Evolutionary conservation across 1,140 invertebrate species (phyloP), one percentile per base, ranked within the genome.

Genomic region (Drosophila aff.): DNA sequence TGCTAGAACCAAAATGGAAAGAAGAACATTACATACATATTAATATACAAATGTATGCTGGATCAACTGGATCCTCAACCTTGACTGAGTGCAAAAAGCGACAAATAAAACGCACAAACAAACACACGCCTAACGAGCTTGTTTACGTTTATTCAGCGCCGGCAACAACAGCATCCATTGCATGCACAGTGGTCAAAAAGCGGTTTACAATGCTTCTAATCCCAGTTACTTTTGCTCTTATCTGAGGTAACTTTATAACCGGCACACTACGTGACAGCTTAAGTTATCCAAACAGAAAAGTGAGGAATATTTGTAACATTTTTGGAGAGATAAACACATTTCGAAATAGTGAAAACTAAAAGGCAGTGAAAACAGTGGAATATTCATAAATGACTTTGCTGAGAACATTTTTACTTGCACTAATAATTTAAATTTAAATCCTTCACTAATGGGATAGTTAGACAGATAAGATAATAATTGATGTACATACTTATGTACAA

Each of bases 71-170:
- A 77, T 78, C 36, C 40, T 52, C 76, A 87, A 71, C 77, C 84
- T 89, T 81, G 84, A 78, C 62, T 87, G 62, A 58, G 60, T 72
- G 57, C 67, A 63, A 63, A 38, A 52, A 43, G 47, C 59, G 21
- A 60, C 43, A 47, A 33, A 55, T 53, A 61, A 44, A 57, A 38
- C 57, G 36, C 62, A 59, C 57, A 59, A 55, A 47, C 53, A 71
- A 36, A 55, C 31, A 55, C 52, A 53, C 31, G 65, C 69, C 79
- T 89, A 83, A 87, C 81, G 83, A 89, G 86, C 83, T 87, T 87
- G 83, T 89, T 87, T 89, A 89, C 83, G 67, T 83, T 81, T 49
- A 65, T 71, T 67, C 38, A 36, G 55, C 36, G 63, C 83, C 83
- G 84, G 83, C 67, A 78, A 57, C 75, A 73, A 52, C 31, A 67